These are phyloP conservation scores for Gonatopus flavifemur DNA, from an alignment of 1,140 invertebrate genomes.

Conservation along the genomic window DNA sequence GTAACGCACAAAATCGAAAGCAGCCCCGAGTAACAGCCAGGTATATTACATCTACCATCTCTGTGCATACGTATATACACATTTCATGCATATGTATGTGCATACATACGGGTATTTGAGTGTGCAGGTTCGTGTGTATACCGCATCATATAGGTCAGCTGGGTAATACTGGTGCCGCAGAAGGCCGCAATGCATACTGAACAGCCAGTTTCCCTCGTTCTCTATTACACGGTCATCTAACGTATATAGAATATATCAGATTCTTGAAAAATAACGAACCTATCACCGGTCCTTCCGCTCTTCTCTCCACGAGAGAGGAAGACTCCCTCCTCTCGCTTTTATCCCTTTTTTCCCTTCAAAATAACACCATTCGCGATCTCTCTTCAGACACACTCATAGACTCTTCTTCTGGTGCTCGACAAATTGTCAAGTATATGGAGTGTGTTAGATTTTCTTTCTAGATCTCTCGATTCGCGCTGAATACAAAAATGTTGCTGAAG, in stretches of 20 bases:
- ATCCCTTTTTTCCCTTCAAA: not conserved
- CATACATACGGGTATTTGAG: slow-evolving; percentile 20
- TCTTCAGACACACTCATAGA: no score
- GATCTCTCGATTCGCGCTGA: no score
- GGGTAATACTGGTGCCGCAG: slow-evolving; percentile 44
- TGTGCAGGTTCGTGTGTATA: slow-evolving; percentile 15
- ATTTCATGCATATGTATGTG: not conserved
- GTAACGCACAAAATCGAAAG: slow-evolving; percentile 13
- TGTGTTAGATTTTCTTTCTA: no score
- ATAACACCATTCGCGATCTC: not conserved
- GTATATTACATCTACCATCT: slow-evolving; percentile 10
- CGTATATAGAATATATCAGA: slow-evolving; percentile 47
- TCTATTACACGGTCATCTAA: slow-evolving; percentile 50
- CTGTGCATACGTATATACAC: slow-evolving; percentile 6
- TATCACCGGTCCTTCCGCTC: slow-evolving; percentile 41
- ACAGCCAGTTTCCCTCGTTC: slow-evolving; percentile 46
- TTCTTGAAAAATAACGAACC: slow-evolving; percentile 49
- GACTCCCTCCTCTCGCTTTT: not conserved
- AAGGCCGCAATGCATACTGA: slow-evolving; percentile 57
- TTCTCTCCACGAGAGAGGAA: not conserved
- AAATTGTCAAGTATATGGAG: no score
- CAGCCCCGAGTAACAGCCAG: not conserved
- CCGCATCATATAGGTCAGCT: slow-evolving; percentile 42
- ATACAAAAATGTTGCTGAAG: no score
- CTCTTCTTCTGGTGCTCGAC: no score